phyloP scores from a whole-genome alignment of 64 coral and sea anemone species.

The Actinia equina region DNA sequence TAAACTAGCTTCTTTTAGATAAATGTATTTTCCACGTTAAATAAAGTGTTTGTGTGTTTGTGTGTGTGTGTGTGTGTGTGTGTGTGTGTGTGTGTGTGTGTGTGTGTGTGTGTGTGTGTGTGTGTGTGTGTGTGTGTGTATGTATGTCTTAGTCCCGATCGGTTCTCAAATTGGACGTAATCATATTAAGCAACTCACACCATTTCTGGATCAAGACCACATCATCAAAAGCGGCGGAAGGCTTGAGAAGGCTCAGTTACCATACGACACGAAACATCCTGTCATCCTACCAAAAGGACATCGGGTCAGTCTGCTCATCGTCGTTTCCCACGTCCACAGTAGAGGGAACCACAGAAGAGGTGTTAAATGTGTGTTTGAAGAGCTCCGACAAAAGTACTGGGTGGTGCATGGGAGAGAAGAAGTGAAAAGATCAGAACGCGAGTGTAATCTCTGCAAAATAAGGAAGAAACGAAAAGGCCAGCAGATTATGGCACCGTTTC shows the following conservation, averaged over 20 bases:
- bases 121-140: no score
- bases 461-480: background rate
- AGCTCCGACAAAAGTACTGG: slow-evolving; percentile 22
- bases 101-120: no score
- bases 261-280: background rate
- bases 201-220: no score
- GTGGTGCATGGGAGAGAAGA: slow-evolving; percentile 18
- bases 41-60: no score
- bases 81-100: no score
- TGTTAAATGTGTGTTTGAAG: slow-evolving; percentile 13
- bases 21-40: no score
- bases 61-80: no score
- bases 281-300: slow-evolving; percentile 23
- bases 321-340: background rate
- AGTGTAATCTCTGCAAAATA: slow-evolving; percentile 12
- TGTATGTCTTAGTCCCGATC: no score
- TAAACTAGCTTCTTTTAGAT: no score
- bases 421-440: background rate
- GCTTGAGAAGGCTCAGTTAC: background rate
- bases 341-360: background rate
- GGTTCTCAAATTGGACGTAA: no score
- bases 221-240: background rate
- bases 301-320: background rate
- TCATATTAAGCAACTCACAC: no score
- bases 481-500: slow-evolving; percentile 34